Percentiles rank a stretch among this genome's conserved stretches.
These are phyloP conservation scores for Amazona vittata DNA, from an alignment of 2,113 vertebrate species.

Conservation along the genomic window DNA sequence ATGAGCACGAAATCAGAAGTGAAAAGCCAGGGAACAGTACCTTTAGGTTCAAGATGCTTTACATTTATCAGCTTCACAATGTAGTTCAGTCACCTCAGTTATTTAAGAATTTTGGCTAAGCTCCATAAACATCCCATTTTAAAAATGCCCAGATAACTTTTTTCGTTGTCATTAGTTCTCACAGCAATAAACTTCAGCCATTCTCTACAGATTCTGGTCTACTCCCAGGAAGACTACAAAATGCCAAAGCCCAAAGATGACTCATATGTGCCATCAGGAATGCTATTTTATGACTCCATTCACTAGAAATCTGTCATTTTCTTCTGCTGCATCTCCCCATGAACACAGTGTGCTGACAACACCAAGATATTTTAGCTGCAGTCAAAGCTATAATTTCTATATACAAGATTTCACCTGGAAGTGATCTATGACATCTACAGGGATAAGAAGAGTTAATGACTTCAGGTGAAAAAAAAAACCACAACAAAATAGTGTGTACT, in stretches of 20 bases:
- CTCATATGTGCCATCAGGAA: background rate
- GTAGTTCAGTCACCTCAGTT: background rate
- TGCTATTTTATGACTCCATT: background rate
- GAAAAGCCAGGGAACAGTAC: background rate
- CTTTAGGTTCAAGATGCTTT: background rate
- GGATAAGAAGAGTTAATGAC: background rate
- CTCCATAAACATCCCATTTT: background rate
- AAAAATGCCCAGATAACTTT: background rate
- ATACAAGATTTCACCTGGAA: slow-evolving; percentile 37
- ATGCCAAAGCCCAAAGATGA: background rate
- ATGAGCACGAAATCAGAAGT: background rate
- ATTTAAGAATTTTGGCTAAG: background rate
- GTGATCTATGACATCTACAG: background rate
- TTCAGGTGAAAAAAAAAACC: background rate
- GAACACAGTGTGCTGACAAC: background rate
- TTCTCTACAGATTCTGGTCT: background rate
- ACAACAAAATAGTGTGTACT: rapidly evolving
- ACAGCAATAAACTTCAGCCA: background rate
- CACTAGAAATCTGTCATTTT: slow-evolving; percentile 6
- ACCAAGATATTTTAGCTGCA: slow-evolving; percentile 21
- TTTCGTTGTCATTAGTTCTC: background rate
- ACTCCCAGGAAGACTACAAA: background rate
- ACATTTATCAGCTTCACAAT: background rate
- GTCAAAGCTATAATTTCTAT: slow-evolving; percentile 28
- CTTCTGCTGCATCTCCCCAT: background rate